Percentiles rank a stretch among this genome's conserved stretches.
Conservation (phyloP, 2,888 invertebrate species). For the Thereva nobilitata region DNA sequence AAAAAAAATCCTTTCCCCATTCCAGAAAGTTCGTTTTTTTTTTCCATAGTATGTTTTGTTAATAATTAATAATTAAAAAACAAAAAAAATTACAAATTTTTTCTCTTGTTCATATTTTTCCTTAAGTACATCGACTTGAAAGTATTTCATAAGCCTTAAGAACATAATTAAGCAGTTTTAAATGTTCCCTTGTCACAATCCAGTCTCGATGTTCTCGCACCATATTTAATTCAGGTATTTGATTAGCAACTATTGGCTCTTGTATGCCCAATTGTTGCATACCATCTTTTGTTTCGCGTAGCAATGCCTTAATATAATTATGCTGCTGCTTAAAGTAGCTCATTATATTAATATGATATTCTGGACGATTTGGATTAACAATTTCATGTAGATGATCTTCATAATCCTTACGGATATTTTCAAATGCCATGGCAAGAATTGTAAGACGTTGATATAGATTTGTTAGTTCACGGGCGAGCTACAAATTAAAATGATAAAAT, state of each 20-base stretch:
- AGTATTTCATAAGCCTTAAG: constrained; percentile 34
- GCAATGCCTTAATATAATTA: constrained; percentile 15
- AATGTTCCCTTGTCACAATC: constrained; percentile 39
- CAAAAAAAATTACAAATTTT: background rate
- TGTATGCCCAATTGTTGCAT: constrained; percentile 27
- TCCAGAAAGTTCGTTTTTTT: too few species aligned
- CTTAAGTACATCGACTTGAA: constrained; percentile 26
- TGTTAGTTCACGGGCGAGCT: constrained; percentile 22
- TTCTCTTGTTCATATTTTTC: background rate
- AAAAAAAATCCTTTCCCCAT: too few species aligned
- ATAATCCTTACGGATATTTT: constrained; percentile 25
- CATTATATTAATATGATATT: constrained; percentile 8
- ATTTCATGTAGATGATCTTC: constrained; percentile 15
- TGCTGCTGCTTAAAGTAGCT: constrained; percentile 31
- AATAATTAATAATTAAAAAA: background rate
- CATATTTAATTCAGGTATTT: constrained; percentile 12
- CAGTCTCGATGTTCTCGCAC: constrained; percentile 37
- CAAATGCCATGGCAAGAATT: constrained; percentile 22
- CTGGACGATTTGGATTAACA: constrained; percentile 1
- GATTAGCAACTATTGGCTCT: constrained; percentile 7
- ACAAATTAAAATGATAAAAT: constrained; percentile 4
- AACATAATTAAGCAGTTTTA: constrained; percentile 38
- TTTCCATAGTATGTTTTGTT: too few species aligned
- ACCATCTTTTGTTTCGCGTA: constrained; percentile 23
- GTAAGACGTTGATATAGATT: constrained; percentile 24